Base-by-base conservation (phyloP, 2,113 vertebrate species). In the Tapirus terrestris region DNA sequence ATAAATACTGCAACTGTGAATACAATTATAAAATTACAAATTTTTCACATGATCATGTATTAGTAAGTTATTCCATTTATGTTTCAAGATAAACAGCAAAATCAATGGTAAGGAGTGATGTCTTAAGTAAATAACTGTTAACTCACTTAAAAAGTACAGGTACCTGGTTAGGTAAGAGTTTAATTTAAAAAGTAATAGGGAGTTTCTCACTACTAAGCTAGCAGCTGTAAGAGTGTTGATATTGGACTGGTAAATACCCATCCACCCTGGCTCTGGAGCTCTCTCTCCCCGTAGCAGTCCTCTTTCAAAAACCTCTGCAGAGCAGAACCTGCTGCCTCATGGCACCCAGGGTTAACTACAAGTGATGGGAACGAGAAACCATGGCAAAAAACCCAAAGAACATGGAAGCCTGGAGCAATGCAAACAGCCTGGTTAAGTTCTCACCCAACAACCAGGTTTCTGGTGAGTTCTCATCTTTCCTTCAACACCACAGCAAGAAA, bases 11-110 rank as follows among this genome's bases (percentile, higher is more conserved):
- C 17, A 86, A 51, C 25, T 87, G 27, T 89, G 61, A 97, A 82
- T 43, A 93, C 5, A 91, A 81, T 92, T 86, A 61, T 45, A 83
- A 96, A 97, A 96, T n/a, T 77, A 61, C 0, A 16, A 33, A 53
- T 51, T 79, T 91, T 81, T 56, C 43, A 94, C 3, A 53, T 60
- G n/a, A 87, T 65, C 25, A 65, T 11, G 1, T 65, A 7, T 72
- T 79, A 73, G 1, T 67, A 91, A 82, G 20, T 77, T 68, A 86
- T 51, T 90, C 92, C 48, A 95, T 16, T 94, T 84, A 61, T 48
- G 36, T 91, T 91, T 96, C 76, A 91, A 94, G 17, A 95, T 82
- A 88, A 91, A 96, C 2, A 89, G 17, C 16, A 96, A 20, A 93
- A 77, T 68, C 51, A 93, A 68, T n/a, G 14, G 31, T 63, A 77